Base-by-base conservation (phyloP, 1,140 invertebrate genomes). In the Rhyacophila brunnea region DNA sequence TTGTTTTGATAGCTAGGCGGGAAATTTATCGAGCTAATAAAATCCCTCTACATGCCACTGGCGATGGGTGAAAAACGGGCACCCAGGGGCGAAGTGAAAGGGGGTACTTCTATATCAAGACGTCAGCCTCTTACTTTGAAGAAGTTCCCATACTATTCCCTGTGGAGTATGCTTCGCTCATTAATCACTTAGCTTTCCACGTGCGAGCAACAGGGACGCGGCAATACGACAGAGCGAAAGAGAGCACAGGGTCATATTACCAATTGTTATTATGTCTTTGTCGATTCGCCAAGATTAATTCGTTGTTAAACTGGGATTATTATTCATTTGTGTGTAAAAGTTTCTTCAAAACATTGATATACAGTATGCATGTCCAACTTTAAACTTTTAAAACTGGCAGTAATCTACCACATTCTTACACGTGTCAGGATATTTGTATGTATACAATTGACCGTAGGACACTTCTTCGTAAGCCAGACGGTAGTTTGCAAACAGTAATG, bases 101-200 rank as follows among this genome's bases (percentile, higher is more conserved):
- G 42, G 17, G 54, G 45, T 23, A 3, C 9, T 18, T 15, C 17
- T 34, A 40, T 58, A 58, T 50, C 50, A 58, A 58, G 56, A 58
- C 48, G 56, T 58, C 56, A 42, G 40, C 28, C 48, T 49, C 47
- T 46, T 47, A 48, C 54, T 48, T 47, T 56, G 45, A 48, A 56
- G 44, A 46, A 42, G 46, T 47, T 40, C n/a, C 35, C 38, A 46
- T 46, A 58, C 44, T 43, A 50, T 50, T 58, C 56, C 47, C 13
- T 7, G n/a, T 38, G 47, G 56, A 58, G 36, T 23, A 28, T 11
- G 56, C 23, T 38, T 9, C 23, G n/a, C 56, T 58, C 56, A 58
- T 58, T 58, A 58, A 58, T 58, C 56, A 58, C 56, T 58, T 58
- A 58, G 56, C 40, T 32, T 10, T 19, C 46, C 20, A 28, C 44